Conservation (phyloP, 2,888 invertebrate species). For the Parasteatoda lunata region DNA sequence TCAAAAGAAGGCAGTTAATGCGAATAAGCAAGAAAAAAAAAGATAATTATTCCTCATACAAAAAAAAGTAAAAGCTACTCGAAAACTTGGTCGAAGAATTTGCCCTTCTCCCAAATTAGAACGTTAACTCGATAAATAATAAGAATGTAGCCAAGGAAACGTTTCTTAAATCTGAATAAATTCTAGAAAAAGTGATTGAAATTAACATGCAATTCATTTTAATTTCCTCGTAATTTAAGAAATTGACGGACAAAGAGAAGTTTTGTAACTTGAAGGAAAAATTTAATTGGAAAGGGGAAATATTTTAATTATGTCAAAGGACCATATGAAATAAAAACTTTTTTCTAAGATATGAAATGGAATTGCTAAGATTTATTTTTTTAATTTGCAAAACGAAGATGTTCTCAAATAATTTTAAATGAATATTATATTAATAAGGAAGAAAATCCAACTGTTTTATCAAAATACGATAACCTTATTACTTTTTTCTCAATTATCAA, state of each 20-base stretch:
- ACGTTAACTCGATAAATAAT: slow-evolving; percentile 54
- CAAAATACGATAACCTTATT: no score
- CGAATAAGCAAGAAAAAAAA: slow-evolving; percentile 18
- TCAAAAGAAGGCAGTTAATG: neutral
- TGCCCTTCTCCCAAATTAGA: slow-evolving; percentile 24
- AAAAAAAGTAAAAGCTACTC: slow-evolving; percentile 22
- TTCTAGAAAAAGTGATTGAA: slow-evolving; percentile 4
- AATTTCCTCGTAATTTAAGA: slow-evolving; percentile 34
- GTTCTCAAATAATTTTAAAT: no score
- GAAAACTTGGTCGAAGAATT: slow-evolving; percentile 32
- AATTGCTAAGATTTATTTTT: no score
- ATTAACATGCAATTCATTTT: slow-evolving; percentile 54
- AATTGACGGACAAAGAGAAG: slow-evolving; percentile 35
- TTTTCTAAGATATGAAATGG: no score
- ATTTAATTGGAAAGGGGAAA: slow-evolving; percentile 44
- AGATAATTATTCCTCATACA: slow-evolving; percentile 34
- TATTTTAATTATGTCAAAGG: slow-evolving; percentile 6
- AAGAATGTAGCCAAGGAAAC: slow-evolving; percentile 9
- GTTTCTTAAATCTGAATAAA: neutral
- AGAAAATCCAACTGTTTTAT: no score
- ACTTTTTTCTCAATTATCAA: no score
- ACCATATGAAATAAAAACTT: no score
- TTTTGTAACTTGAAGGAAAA: slow-evolving; percentile 39
- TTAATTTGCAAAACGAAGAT: no score
- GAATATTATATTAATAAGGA: no score